Percentiles rank a stretch among this genome's conserved stretches.
phyloP scores from a whole-genome alignment of 2,797 vertebrate genomes.

The Bradypus variegatus region DNA sequence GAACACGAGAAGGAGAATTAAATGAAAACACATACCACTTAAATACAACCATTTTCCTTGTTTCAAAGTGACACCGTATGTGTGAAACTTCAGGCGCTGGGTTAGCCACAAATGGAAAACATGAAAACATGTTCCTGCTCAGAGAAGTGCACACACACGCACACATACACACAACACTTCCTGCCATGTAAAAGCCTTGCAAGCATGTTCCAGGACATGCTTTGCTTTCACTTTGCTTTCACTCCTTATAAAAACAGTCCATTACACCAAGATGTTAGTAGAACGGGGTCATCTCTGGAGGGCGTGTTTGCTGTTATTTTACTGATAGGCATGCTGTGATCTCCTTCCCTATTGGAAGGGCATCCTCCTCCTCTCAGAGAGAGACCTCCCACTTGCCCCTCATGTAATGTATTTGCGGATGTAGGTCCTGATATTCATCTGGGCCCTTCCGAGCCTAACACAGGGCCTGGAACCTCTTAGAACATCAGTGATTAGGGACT shows the following conservation, averaged over 20 bases:
- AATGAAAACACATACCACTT: background rate
- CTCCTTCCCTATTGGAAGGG: background rate
- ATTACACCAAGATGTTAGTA: background rate
- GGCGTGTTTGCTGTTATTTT: background rate
- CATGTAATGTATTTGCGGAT: background rate
- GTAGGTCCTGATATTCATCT: background rate
- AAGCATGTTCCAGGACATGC: background rate
- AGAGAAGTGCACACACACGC: background rate
- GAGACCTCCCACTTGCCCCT: background rate
- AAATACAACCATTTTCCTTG: background rate
- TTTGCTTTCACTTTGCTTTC: background rate
- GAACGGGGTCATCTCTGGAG: background rate
- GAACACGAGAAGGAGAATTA: background rate
- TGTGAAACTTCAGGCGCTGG: background rate
- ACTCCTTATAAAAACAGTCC: background rate
- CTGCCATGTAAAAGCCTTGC: background rate
- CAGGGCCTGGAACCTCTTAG: background rate
- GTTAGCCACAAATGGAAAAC: background rate
- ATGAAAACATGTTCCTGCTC: background rate
- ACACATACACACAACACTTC: background rate
- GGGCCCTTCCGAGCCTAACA: background rate
- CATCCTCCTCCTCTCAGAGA: background rate
- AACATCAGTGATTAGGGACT: background rate
- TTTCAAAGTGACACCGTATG: background rate
- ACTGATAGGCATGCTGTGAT: background rate